Evolutionary conservation across 2,888 invertebrate genomes (phyloP).

Genomic region (Serrognathus titanus): DNA sequence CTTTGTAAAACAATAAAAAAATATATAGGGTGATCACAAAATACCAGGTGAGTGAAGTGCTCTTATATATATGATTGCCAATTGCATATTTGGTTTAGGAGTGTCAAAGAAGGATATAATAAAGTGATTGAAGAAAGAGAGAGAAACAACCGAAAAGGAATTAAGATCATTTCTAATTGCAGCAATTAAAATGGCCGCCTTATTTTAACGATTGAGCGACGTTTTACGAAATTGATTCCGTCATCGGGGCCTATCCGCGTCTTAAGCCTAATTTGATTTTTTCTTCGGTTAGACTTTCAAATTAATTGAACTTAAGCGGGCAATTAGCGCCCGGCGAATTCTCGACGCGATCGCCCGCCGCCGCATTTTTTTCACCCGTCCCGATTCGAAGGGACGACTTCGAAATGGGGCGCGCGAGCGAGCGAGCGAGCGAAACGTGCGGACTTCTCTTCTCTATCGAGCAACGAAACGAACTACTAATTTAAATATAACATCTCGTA

Average conservation of each 20-base stretch:
- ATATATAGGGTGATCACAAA: no score
- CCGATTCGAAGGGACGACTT: not conserved
- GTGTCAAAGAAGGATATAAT: no score
- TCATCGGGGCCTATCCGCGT: not conserved
- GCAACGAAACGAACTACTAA: constrained; percentile 36
- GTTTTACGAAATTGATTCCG: constrained; percentile 1
- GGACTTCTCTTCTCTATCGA: not conserved
- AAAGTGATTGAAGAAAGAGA: not conserved
- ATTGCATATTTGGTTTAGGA: no score
- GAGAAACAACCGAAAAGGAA: constrained; percentile 1
- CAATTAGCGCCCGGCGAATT: no score
- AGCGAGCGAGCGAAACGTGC: not conserved
- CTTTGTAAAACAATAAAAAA: no score
- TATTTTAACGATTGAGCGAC: constrained; percentile 15
- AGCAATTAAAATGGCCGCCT: constrained; percentile 18
- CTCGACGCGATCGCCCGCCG: not conserved
- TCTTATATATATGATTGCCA: no score
- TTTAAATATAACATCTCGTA: constrained; percentile 51
- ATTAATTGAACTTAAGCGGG: not conserved
- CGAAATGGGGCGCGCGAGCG: not conserved
- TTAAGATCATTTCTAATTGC: constrained; percentile 20
- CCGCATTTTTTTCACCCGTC: not conserved
- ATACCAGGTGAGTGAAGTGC: no score
- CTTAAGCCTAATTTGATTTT: constrained; percentile 10
- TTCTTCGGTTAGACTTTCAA: constrained; percentile 8